Evolutionary conservation across 2,888 invertebrate genomes (phyloP).

Genomic region (Periphyllus acericola): DNA sequence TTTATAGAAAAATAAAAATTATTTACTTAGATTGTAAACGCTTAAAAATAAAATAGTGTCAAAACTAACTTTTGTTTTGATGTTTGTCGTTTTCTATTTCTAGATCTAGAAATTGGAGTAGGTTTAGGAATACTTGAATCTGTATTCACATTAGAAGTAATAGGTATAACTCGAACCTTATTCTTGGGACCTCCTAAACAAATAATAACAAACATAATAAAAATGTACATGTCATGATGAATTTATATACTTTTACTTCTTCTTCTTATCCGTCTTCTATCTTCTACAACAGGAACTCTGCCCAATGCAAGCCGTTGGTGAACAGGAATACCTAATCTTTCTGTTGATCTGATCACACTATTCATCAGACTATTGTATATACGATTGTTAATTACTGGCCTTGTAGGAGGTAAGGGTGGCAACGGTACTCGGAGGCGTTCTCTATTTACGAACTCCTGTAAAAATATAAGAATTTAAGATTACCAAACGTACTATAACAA

Average conservation of each 20-base stretch:
- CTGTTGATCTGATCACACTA: slow-evolving; percentile 27
- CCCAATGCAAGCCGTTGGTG: slow-evolving; percentile 31
- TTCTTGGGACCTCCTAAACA: slow-evolving; percentile 30
- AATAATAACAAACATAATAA: neutral
- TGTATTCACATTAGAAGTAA: neutral
- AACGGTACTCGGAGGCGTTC: slow-evolving; percentile 30
- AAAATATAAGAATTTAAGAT: neutral
- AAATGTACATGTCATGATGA: neutral
- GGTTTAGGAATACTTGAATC: neutral
- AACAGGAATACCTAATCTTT: slow-evolving; percentile 49
- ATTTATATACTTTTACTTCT: slow-evolving; percentile 7
- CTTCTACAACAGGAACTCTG: slow-evolving; percentile 43
- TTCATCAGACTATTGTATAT: slow-evolving; percentile 34
- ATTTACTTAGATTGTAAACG: neutral
- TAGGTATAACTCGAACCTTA: neutral
- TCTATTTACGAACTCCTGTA: slow-evolving; percentile 35
- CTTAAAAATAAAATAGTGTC: neutral
- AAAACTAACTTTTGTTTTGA: slow-evolving; percentile 42
- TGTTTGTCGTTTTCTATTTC: slow-evolving; percentile 27
- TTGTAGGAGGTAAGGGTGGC: slow-evolving; percentile 33
- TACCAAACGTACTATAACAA: neutral
- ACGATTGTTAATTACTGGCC: slow-evolving; percentile 17
- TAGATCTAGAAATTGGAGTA: slow-evolving; percentile 9
- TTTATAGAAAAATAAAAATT: neutral
- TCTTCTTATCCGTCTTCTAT: slow-evolving; percentile 47